Evolutionary conservation across 2,797 vertebrate genomes (phyloP).

Genomic region (Calcarius lapponicus): DNA sequence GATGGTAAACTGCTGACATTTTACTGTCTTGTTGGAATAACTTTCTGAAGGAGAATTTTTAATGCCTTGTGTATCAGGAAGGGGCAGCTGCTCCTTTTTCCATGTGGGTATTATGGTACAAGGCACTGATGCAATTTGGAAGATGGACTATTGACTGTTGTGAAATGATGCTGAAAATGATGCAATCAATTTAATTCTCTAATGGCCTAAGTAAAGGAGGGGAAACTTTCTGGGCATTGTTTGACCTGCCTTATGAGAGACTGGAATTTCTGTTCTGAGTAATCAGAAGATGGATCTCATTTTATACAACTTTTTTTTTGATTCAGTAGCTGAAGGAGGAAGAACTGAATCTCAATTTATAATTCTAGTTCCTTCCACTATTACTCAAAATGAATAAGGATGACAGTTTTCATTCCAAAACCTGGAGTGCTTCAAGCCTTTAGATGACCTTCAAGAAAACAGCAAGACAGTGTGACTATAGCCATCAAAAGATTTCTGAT

Average conservation of each 20-base stretch:
- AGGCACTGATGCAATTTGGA: conserved; percentile 37
- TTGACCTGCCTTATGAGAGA: conserved; percentile 29
- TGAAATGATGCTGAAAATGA: conserved; percentile 59
- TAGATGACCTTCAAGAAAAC: conserved; percentile 22
- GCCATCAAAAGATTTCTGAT: neutral
- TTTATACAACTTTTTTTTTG: conserved; percentile 7
- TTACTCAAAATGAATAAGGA: conserved; percentile 31
- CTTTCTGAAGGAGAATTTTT: conserved; percentile 40
- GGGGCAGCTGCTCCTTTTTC: conserved; percentile 23
- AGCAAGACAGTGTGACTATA: neutral
- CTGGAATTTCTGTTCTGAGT: conserved; percentile 14
- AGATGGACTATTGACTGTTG: conserved; percentile 60
- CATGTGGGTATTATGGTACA: neutral
- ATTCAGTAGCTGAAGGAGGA: conserved; percentile 23
- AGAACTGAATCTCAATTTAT: conserved; percentile 34
- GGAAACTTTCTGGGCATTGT: conserved; percentile 52
- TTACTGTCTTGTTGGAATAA: conserved; percentile 29
- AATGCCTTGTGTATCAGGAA: neutral
- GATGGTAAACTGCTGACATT: conserved; percentile 26
- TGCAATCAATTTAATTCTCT: conserved; percentile 54
- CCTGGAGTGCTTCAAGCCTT: neutral
- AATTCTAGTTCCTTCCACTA: conserved; percentile 28
- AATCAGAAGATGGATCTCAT: conserved; percentile 48
- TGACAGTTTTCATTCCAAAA: neutral
- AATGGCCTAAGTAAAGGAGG: conserved; percentile 30